A percentile compares a stretch with the other conserved stretches of the same genome.
phyloP scores from a whole-genome alignment of 2,113 vertebrate genomes.

The Syngnathus scovelli region DNA sequence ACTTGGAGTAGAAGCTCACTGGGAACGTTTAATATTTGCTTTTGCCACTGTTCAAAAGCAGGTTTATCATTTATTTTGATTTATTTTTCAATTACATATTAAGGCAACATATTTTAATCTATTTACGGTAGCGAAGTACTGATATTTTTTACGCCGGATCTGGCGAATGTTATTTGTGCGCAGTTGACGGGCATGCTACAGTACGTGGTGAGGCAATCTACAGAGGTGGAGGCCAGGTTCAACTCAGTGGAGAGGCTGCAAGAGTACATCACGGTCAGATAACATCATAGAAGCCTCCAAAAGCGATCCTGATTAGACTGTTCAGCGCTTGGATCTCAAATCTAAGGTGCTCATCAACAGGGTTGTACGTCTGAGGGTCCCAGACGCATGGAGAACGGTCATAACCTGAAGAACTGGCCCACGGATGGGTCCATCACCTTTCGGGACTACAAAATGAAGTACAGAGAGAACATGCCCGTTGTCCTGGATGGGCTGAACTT shows the following conservation, averaged over 20 bases:
- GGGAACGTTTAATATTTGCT: too few relatives aligned
- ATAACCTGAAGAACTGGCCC: conserved; percentile 69
- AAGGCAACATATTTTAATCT: too few relatives aligned
- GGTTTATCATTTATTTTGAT: too few relatives aligned
- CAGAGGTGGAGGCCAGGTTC: conserved; percentile 76
- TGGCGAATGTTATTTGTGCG: not conserved
- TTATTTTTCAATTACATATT: too few relatives aligned
- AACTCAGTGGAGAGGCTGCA: conserved; percentile 72
- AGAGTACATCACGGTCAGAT: conserved; percentile 67
- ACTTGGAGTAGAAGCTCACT: too few relatives aligned
- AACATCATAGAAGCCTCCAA: not conserved
- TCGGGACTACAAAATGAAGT: conserved; percentile 74
- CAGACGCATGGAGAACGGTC: conserved; percentile 35
- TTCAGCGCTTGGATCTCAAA: not conserved
- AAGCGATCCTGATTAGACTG: not conserved
- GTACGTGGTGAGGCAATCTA: conserved; percentile 60
- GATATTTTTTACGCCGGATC: too few relatives aligned
- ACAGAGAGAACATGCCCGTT: conserved; percentile 72
- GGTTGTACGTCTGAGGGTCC: conserved; percentile 66
- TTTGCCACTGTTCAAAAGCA: too few relatives aligned
- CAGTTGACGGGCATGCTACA: conserved; percentile 76
- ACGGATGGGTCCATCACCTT: conserved; percentile 69
- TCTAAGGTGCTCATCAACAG: conserved; percentile 43
- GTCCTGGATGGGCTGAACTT: conserved; percentile 71
- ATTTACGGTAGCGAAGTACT: too few relatives aligned